phyloP scores from a whole-genome alignment of 2,888 invertebrate species.

The Acholoe squamosa region DNA sequence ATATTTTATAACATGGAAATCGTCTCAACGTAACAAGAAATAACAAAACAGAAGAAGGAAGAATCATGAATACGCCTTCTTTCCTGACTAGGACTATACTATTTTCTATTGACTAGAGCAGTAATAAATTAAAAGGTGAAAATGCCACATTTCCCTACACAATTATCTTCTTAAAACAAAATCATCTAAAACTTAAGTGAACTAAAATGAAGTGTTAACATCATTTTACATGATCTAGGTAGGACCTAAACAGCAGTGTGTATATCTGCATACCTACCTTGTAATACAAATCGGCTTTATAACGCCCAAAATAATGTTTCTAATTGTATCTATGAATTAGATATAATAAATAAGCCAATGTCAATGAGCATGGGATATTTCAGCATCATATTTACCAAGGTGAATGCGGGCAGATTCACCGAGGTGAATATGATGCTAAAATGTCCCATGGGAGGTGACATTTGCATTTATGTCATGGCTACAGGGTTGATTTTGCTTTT shows the following conservation, averaged over 20 bases:
- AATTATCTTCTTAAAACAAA: neutral
- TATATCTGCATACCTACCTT: too few relatives aligned
- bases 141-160: neutral
- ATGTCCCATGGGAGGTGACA: too few relatives aligned
- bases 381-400: too few relatives aligned
- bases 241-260: too few relatives aligned
- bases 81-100: conserved; percentile 8
- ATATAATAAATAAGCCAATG: too few relatives aligned
- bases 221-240: too few relatives aligned
- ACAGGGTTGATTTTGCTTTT: too few relatives aligned
- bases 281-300: neutral
- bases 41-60: neutral
- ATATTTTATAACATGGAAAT: neutral
- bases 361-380: too few relatives aligned
- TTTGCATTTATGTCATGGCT: too few relatives aligned
- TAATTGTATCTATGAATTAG: neutral
- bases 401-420: too few relatives aligned
- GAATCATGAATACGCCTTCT: neutral
- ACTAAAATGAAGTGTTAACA: neutral
- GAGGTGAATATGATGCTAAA: too few relatives aligned
- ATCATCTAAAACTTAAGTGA: too few relatives aligned
- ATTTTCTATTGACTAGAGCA: conserved; percentile 19
- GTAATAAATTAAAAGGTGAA: neutral
- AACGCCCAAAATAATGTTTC: neutral
- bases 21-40: neutral